Conservation (phyloP, 2,797 vertebrate genomes). For the Chloroceryle inda region DNA sequence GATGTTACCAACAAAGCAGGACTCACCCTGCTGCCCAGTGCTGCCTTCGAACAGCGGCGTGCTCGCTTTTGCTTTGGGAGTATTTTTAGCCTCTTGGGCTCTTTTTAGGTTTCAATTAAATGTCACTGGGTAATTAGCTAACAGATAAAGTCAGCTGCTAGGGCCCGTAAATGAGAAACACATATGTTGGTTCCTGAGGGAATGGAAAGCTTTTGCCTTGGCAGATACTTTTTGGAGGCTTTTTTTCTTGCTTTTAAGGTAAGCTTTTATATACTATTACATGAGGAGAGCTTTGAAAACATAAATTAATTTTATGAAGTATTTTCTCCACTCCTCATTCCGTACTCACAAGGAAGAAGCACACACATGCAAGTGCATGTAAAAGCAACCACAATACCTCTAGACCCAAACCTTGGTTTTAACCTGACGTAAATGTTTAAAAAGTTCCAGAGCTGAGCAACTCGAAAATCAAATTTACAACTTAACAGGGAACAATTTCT, state of each 20-base stretch:
- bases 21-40: not conserved
- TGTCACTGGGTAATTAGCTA: slow-evolving; percentile 42
- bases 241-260: not conserved
- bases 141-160: slow-evolving; percentile 8
- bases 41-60: not conserved
- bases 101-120: slow-evolving; percentile 52
- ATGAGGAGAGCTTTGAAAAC: not conserved
- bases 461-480: slow-evolving; percentile 63
- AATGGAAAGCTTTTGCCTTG: slow-evolving; percentile 13
- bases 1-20: not conserved
- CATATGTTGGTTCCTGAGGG: not conserved
- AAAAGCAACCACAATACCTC: not conserved
- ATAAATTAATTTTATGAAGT: not conserved
- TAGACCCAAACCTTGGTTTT: not conserved
- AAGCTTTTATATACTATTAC: not conserved
- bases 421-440: slow-evolving; percentile 9
- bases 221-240: not conserved
- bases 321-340: not conserved
- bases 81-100: slow-evolving; percentile 62
- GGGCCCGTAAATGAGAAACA: not conserved
- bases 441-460: slow-evolving; percentile 13
- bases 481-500: slow-evolving; percentile 27
- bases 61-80: not conserved
- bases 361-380: not conserved
- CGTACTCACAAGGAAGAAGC: not conserved